A percentile compares a stretch with the other conserved stretches of the same genome.
Evolutionary conservation across 2,888 invertebrate species (phyloP).

Genomic region (Deilephila porcellus): DNA sequence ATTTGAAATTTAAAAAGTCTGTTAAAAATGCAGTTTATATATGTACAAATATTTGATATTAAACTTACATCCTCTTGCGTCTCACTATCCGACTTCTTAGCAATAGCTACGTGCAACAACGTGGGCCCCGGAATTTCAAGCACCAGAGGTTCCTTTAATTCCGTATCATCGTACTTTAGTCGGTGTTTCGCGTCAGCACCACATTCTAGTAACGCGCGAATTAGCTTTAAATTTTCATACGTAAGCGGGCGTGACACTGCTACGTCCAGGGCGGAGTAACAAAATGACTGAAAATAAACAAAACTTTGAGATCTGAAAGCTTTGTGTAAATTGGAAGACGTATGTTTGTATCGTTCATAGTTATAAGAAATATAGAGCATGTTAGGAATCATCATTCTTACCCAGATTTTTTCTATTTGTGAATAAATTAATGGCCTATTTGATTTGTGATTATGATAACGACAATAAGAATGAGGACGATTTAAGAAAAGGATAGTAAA

Average conservation of each 20-base stretch:
- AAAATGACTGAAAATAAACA: constrained; percentile 49
- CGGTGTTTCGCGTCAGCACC: constrained; percentile 61
- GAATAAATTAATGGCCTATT: too few species aligned
- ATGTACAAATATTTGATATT: neutral
- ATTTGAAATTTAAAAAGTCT: neutral
- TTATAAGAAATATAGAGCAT: too few species aligned
- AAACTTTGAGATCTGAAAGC: too few species aligned
- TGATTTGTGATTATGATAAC: too few species aligned
- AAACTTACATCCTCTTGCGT: constrained; percentile 59
- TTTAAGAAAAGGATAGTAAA: too few species aligned
- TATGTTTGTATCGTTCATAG: too few species aligned
- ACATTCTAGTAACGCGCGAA: constrained; percentile 59
- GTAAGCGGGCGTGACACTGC: constrained; percentile 62
- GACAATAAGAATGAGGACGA: too few species aligned
- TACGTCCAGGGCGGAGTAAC: constrained; percentile 65
- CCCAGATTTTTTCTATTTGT: too few species aligned
- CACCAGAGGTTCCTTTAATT: constrained; percentile 9
- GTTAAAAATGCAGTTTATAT: neutral
- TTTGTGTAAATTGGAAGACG: too few species aligned
- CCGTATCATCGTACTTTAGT: constrained; percentile 40
- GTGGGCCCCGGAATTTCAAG: constrained; percentile 60
- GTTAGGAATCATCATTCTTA: too few species aligned
- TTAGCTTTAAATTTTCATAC: constrained; percentile 56
- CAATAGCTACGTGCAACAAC: constrained; percentile 66
- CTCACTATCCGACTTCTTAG: constrained; percentile 53